Evolutionary conservation across 2,888 invertebrate genomes (phyloP).

Genomic region (Rhorus exstirpatorius): DNA sequence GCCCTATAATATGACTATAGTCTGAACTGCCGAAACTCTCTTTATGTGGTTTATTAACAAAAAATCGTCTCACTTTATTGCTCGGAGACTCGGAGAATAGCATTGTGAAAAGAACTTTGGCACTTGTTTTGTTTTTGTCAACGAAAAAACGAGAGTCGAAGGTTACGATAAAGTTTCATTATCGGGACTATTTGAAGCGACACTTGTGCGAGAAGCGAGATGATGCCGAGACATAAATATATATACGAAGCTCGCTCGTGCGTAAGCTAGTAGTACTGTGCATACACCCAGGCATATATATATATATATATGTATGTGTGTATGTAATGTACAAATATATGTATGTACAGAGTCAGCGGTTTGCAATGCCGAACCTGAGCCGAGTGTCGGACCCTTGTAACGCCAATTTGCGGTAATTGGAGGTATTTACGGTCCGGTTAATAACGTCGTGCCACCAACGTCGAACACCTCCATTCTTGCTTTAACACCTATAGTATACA

Average conservation of each 20-base stretch:
- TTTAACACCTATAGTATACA: no score
- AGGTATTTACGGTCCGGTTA: constrained; percentile 74
- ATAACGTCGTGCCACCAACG: constrained; percentile 65
- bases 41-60: no score
- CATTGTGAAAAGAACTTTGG: no score
- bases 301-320: not conserved
- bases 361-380: not conserved
- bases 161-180: not conserved
- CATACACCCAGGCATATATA: not conserved
- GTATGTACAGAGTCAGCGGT: not conserved
- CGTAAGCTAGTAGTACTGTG: constrained; percentile 23
- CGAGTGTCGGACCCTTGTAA: constrained; percentile 65
- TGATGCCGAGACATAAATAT: no score
- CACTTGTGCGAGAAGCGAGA: no score
- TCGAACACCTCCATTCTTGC: constrained; percentile 27
- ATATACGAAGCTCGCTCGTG: constrained; percentile 39
- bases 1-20: no score
- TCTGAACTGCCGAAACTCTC: no score
- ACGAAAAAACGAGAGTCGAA: constrained; percentile 6
- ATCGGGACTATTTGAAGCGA: no score
- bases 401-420: constrained; percentile 75
- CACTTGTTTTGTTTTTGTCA: no score
- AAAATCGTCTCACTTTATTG: no score
- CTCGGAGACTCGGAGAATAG: no score
- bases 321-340: no score